Evolutionary conservation across 2,113 vertebrate genomes (phyloP), one percentile per base, ranked within the genome.

Genomic region (Todiramphus saurophagus): DNA sequence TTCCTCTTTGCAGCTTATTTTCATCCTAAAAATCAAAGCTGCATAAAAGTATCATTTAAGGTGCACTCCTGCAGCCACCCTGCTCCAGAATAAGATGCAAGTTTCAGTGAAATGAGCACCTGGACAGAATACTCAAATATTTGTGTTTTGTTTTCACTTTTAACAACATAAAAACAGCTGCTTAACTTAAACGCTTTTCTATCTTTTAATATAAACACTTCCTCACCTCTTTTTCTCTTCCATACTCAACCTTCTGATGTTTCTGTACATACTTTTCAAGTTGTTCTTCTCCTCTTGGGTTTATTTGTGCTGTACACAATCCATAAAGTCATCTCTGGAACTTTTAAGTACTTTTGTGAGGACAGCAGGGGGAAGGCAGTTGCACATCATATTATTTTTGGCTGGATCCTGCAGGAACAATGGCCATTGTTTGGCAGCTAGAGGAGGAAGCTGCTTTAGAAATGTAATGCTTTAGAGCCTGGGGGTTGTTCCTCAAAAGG

Each of bases 361-460:
- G 88, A 76, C 94, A 92, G 8, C 88, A 90, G 83, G 62, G 86
- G 90, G 90, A 89, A 78, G 60, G 68, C 80, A 37, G 50, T 91
- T 76, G 76, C 35, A 43, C 84, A 62, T 75, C 53, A 0, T 84
- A 62, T 95, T 96, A 27, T 75, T 94, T 86, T 96, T 97, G 94
- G 92, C 82, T 18, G 17, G 82, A 37, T 80, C n/a, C 75, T 79
- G 31, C 73, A 84, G 73, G 79, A 95, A 91, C 93, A 90, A 95
- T 78, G 90, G 66, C 82, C 62, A 67, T 96, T 94, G 95, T 94
- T 92, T 93, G 92, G 78, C 89, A 87, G 50, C 89, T 53, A 73
- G 64, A 35, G 19, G 77, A 87, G 67, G 69, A 88, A 39, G 43
- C 53, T 80, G 56, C 62, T 56, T 62, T 30, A 67, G 70, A 18